Conservation (phyloP, 2,888 invertebrate genomes). For the Limnephilus lunatus region DNA sequence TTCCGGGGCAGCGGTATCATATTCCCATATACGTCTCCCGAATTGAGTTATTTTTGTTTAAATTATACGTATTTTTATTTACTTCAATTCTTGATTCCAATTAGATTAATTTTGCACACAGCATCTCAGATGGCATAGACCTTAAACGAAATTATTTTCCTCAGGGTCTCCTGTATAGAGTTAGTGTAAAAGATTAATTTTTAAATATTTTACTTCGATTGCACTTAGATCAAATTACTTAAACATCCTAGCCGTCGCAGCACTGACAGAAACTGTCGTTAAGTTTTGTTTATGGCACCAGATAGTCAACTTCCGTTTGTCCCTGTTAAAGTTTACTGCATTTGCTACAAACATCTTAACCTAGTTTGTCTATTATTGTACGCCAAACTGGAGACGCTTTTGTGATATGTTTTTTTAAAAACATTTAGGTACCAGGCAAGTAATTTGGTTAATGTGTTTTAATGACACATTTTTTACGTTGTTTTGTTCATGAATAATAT, state of each 20-base stretch:
- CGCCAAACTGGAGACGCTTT: background rate
- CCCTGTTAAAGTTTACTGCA: slow-evolving; percentile 35
- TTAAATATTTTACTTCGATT: background rate
- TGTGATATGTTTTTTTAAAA: background rate
- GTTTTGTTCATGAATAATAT: too few relatives aligned
- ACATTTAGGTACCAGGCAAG: background rate
- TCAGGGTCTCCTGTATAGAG: too few relatives aligned
- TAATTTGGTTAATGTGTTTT: background rate
- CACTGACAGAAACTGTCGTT: slow-evolving; percentile 31
- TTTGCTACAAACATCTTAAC: slow-evolving; percentile 22
- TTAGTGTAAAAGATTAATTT: too few relatives aligned
- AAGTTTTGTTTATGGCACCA: slow-evolving; percentile 36
- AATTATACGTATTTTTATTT: too few relatives aligned
- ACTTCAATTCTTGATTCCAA: background rate
- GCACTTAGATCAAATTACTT: background rate
- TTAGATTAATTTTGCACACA: too few relatives aligned
- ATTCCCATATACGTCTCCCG: too few relatives aligned
- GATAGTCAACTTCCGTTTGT: slow-evolving; percentile 31
- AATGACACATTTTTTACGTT: background rate
- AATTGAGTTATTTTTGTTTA: too few relatives aligned
- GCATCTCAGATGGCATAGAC: too few relatives aligned
- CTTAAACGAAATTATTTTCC: too few relatives aligned
- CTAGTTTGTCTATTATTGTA: slow-evolving; percentile 3
- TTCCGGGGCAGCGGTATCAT: too few relatives aligned
- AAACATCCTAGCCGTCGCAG: background rate